Evolutionary conservation across 92 coral and sea anemone species (phyloP).

Genomic region (Micromussa lordhowensis): DNA sequence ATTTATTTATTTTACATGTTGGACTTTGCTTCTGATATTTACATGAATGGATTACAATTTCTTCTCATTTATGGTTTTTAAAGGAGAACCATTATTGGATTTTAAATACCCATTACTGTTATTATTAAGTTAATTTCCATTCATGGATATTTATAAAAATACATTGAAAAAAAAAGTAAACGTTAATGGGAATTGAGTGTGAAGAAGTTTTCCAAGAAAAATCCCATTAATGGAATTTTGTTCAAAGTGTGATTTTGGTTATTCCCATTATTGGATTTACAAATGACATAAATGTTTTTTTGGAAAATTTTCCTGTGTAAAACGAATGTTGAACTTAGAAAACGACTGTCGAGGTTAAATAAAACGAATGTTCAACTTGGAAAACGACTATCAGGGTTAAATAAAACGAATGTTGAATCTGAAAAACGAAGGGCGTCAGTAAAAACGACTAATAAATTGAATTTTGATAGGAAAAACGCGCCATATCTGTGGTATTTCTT

Average conservation of each 20-base stretch:
- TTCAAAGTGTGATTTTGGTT: not conserved
- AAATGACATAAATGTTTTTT: constrained; percentile 13
- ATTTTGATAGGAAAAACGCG: too few species aligned
- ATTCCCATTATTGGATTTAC: constrained; percentile 12
- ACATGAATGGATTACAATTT: constrained; percentile 19
- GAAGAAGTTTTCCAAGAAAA: not conserved
- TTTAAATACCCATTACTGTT: constrained; percentile 9
- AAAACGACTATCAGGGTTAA: too few species aligned
- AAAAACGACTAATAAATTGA: too few species aligned
- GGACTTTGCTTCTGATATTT: not conserved
- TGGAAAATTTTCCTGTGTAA: constrained; percentile 40
- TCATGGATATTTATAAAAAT: constrained; percentile 11
- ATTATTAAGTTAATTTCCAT: constrained; percentile 25
- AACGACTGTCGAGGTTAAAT: too few species aligned
- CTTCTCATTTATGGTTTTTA: constrained; percentile 21
- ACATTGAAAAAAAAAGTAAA: constrained; percentile 8
- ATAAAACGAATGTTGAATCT: too few species aligned
- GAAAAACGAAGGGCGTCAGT: too few species aligned
- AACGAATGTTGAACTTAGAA: too few species aligned
- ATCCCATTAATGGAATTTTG: constrained; percentile 19
- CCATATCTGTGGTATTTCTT: too few species aligned
- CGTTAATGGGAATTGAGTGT: constrained; percentile 22
- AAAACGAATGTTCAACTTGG: too few species aligned
- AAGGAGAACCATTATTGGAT: not conserved
- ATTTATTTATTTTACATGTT: constrained; percentile 3